A percentile compares a stretch with the other conserved stretches of the same genome.
phyloP scores from a whole-genome alignment of 2,888 invertebrate genomes.

The Drosophila fulvimacula region DNA sequence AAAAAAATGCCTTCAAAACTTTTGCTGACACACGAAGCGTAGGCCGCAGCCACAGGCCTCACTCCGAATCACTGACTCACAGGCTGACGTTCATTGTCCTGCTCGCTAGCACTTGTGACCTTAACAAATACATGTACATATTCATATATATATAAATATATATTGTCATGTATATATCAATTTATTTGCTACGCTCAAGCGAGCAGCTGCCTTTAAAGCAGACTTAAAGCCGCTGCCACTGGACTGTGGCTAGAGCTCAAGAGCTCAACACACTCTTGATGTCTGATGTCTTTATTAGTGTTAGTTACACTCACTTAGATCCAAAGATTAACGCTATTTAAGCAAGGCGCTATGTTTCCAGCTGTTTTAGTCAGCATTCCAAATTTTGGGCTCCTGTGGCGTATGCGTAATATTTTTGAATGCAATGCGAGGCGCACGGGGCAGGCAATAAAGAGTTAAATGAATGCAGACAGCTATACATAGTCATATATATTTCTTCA shows the following conservation, averaged over 20 bases:
- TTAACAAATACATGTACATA: constrained; percentile 1
- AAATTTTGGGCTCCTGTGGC: constrained; percentile 35
- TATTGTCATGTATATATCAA: too few species aligned
- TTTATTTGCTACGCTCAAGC: not conserved
- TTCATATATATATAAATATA: not conserved
- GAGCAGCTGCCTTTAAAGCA: constrained; percentile 5
- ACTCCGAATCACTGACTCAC: not conserved
- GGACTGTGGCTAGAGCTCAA: not conserved
- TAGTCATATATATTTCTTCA: constrained; percentile 5
- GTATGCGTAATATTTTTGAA: constrained; percentile 56
- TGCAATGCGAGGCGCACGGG: constrained; percentile 2
- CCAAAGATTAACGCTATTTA: too few species aligned
- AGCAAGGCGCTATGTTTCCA: not conserved
- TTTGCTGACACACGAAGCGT: constrained; percentile 27
- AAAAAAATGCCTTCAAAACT: constrained; percentile 18
- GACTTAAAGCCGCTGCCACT: not conserved
- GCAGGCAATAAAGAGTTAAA: constrained; percentile 1
- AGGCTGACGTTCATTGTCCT: constrained; percentile 9
- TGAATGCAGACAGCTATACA: not conserved
- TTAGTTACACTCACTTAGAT: not conserved
- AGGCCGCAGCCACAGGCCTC: constrained; percentile 1
- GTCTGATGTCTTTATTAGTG: not conserved
- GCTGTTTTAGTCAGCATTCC: not conserved
- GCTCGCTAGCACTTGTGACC: constrained; percentile 6
- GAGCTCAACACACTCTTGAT: not conserved